A percentile compares a stretch with the other conserved stretches of the same genome.
phyloP scores from a whole-genome alignment of 2,888 invertebrate genomes.

The Harpagoxenus sublaevis region DNA sequence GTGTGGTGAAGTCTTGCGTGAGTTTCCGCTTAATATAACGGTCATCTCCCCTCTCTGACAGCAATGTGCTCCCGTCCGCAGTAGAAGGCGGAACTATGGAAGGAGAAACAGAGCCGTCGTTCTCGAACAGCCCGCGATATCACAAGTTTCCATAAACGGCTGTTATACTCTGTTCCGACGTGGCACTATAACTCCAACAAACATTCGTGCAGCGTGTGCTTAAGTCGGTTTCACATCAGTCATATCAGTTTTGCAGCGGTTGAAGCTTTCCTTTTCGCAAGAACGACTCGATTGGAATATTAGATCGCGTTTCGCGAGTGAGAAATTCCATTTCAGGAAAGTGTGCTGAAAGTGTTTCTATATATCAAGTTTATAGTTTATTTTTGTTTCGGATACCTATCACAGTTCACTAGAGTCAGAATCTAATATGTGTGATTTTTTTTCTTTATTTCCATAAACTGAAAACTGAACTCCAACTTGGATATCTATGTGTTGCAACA shows the following conservation, averaged over 20 bases:
- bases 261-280: not conserved
- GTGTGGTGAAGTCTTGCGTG: not conserved
- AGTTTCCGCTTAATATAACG: slow-evolving; percentile 15
- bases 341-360: not conserved
- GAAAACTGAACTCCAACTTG: not conserved
- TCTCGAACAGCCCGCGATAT: not conserved
- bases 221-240: slow-evolving; percentile 5
- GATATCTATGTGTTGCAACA: not conserved
- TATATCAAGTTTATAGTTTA: not conserved
- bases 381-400: not conserved
- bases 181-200: not conserved
- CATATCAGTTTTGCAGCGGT: not conserved
- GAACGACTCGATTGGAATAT: not conserved
- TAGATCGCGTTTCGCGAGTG: not conserved
- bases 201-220: not conserved
- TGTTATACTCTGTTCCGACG: not conserved
- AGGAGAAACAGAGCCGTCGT: slow-evolving; percentile 20
- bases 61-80: not conserved
- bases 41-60: slow-evolving; percentile 1
- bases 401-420: not conserved
- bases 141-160: slow-evolving; percentile 7
- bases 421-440: not conserved
- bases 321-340: not conserved
- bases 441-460: not conserved
- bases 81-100: slow-evolving; percentile 12